Evolutionary conservation across 1,140 invertebrate species (phyloP), one percentile per base, ranked within the genome.

Genomic region (Tenebrio molitor): DNA sequence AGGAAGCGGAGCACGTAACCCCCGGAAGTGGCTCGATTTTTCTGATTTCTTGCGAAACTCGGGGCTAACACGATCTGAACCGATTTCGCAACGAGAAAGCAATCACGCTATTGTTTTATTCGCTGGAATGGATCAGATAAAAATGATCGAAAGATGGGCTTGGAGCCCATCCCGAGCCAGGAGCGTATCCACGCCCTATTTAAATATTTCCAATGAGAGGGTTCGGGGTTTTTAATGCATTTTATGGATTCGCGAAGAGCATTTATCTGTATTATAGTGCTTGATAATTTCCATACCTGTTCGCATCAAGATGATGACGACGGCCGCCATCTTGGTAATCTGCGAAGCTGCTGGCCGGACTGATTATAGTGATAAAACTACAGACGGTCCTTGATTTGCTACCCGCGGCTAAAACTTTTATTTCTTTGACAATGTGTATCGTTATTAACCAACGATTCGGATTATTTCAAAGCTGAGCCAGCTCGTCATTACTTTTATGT

Each of bases 201-300:
- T 72, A 72, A 69, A 53, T 69, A 72, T 63, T 67, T 44, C 64
- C 69, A 72, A 72, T 71, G 46, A 72, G 44, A 62, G 65, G 69
- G 53, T 63, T 33, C 53, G 33, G 8, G 63, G 63, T 68, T 25
- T 74, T 74, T 74, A 71, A 74, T 75, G 69, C 73, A 71, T 71
- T 68, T 72, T 72, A 67, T 63, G 66, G 64, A 75, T 75, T 72
- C 73, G 73, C 69, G 69, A 70, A 41, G 39, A 66, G 62, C 73
- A 71, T 73, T 73, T 75, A 75, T 73, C 70, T 44, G 58, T 64
- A 75, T 75, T 75, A 75, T 73, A 74, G 73, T 71, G 64, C 25
- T 74, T 64, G 21, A 69, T 62, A 74, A 74, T 74, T 74, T 74
- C 72, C 72, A 74, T 74, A 74, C 7, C 16, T 70, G 12, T 39